Percentiles rank a stretch among this genome's conserved stretches.
These are phyloP conservation scores for Drosophila lacertosa DNA, from an alignment of 1,140 invertebrate species.

Conservation along the genomic window DNA sequence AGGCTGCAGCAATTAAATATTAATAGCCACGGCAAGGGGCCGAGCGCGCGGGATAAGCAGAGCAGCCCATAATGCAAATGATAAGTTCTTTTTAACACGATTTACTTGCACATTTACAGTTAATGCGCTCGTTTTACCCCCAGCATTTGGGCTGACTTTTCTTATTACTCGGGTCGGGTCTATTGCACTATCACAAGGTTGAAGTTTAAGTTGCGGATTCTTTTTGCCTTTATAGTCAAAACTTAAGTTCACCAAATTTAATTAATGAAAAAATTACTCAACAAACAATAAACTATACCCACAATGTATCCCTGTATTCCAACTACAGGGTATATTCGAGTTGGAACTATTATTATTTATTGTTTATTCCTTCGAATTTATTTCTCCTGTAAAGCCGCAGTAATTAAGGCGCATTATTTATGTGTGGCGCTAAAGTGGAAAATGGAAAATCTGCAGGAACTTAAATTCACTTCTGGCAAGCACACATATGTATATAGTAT, in stretches of 20 bases:
- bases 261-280: too few species aligned
- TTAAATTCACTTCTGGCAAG: conserved; percentile 21
- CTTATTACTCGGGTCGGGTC: not conserved
- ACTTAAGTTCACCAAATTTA: too few species aligned
- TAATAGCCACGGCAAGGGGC: conserved; percentile 40
- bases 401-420: conserved; percentile 76
- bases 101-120: conserved; percentile 67
- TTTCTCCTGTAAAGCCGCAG: conserved; percentile 53
- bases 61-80: conserved; percentile 65
- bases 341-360: not conserved
- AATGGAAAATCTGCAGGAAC: conserved; percentile 49
- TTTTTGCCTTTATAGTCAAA: too few species aligned
- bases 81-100: conserved; percentile 79
- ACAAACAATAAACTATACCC: too few species aligned
- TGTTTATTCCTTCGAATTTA: not conserved
- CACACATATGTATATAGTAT: not conserved
- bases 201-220: too few species aligned
- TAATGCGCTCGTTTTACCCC: conserved; percentile 43
- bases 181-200: too few species aligned
- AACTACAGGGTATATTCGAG: not conserved
- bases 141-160: not conserved
- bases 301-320: too few species aligned
- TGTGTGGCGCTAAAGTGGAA: conserved; percentile 30
- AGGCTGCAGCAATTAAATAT: conserved; percentile 75
- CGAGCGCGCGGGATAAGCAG: not conserved